These are phyloP conservation scores for Cygnus atratus DNA, from an alignment of 2,113 vertebrate species.

Conservation along the genomic window DNA sequence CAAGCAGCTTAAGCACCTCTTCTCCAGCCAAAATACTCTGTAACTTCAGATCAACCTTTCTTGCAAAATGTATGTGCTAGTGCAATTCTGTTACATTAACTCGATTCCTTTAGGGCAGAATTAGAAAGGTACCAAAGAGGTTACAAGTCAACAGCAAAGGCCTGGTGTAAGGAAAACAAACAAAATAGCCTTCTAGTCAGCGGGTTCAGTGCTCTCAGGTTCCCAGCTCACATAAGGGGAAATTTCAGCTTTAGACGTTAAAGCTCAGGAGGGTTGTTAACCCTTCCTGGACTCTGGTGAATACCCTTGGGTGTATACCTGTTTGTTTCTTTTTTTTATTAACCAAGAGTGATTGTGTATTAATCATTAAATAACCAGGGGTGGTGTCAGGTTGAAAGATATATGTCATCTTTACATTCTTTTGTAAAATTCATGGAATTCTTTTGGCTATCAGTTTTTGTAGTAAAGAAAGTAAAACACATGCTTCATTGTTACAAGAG, in stretches of 20 bases:
- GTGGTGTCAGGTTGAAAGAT: background rate
- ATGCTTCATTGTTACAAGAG: background rate
- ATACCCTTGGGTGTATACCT: too few species aligned
- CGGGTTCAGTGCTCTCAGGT: background rate
- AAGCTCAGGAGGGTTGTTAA: background rate
- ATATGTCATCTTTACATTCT: background rate
- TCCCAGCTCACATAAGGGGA: background rate
- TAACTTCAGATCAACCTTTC: background rate
- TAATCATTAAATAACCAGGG: background rate
- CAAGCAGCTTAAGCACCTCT: background rate
- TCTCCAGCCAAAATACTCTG: background rate
- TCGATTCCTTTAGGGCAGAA: background rate
- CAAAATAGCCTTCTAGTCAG: background rate
- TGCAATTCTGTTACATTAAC: background rate
- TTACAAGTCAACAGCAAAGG: background rate
- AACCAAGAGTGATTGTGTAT: background rate
- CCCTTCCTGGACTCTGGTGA: background rate
- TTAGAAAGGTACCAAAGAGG: background rate
- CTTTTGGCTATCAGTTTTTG: background rate
- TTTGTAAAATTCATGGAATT: background rate
- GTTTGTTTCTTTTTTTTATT: background rate
- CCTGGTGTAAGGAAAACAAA: background rate
- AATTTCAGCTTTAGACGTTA: background rate
- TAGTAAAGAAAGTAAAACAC: background rate
- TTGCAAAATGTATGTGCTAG: background rate